These are phyloP conservation scores for Actinia tenebrosa DNA, from an alignment of 64 coral and sea anemone genomes.

Conservation along the genomic window DNA sequence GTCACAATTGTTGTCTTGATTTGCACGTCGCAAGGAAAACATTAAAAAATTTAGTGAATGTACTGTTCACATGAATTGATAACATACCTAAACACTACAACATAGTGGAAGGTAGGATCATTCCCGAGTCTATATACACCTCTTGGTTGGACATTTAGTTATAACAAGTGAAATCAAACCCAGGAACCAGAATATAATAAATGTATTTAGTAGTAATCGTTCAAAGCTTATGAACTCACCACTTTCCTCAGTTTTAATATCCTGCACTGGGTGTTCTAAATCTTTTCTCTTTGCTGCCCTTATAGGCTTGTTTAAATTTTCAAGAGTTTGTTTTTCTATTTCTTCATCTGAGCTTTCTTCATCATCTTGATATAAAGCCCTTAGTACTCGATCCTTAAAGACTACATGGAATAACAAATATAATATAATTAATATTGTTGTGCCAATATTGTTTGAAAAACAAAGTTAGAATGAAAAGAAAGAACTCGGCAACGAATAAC, in stretches of 20 bases:
- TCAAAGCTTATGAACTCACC: neutral
- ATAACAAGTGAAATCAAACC: no score
- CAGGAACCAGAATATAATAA: no score
- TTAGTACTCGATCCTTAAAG: conserved; percentile 1
- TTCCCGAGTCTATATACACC: no score
- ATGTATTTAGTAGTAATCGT: neutral
- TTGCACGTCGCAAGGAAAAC: no score
- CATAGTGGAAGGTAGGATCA: no score
- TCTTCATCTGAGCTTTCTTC: conserved; percentile 9
- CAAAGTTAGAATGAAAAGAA: neutral
- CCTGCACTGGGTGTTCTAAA: neutral
- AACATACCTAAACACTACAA: no score
- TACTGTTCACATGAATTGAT: no score
- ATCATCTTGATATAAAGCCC: conserved; percentile 10
- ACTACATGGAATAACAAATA: neutral
- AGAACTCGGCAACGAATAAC: neutral
- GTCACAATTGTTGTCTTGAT: no score
- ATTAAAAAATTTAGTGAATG: no score
- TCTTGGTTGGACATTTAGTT: no score
- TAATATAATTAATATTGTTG: no score
- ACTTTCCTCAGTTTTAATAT: neutral
- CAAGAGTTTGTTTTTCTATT: neutral
- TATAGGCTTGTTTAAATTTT: neutral
- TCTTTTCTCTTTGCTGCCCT: neutral
- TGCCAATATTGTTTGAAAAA: neutral